phyloP scores from a whole-genome alignment of 1,140 invertebrate genomes.

The Zaprionus africanus region DNA sequence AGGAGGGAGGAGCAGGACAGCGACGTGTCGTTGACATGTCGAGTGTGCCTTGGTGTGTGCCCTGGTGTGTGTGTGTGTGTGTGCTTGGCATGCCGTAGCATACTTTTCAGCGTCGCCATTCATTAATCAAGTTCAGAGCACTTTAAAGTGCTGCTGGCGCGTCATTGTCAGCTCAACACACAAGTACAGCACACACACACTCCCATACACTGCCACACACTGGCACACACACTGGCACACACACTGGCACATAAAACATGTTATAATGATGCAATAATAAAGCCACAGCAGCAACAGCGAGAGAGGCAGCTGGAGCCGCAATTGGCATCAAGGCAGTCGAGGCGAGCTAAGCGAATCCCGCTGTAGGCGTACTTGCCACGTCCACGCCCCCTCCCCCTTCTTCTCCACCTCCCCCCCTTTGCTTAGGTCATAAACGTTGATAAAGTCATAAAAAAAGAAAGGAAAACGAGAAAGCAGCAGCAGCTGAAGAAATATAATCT shows the following conservation, averaged over 20 bases:
- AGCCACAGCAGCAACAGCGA: slow-evolving; percentile 51
- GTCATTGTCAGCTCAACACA: slow-evolving; percentile 39
- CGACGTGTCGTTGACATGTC: slow-evolving; percentile 68
- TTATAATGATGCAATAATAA: slow-evolving; percentile 82
- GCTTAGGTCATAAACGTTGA: slow-evolving; percentile 65
- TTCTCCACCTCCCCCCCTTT: neutral
- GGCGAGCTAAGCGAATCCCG: slow-evolving; percentile 53
- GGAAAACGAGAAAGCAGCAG: slow-evolving; percentile 12
- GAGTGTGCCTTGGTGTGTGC: slow-evolving; percentile 36
- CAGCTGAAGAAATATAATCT: slow-evolving; percentile 12
- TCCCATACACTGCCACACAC: no score
- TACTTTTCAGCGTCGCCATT: slow-evolving; percentile 73
- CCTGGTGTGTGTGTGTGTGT: slow-evolving; percentile 20
- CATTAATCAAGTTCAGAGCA: slow-evolving; percentile 80
- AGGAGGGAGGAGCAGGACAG: neutral
- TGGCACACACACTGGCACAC: neutral
- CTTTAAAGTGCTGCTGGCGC: slow-evolving; percentile 67
- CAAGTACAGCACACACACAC: neutral
- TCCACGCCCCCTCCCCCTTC: slow-evolving; percentile 2
- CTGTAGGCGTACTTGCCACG: slow-evolving; percentile 45
- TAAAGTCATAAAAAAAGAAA: slow-evolving; percentile 67
- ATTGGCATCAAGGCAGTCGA: slow-evolving; percentile 24
- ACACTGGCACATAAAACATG: slow-evolving; percentile 46
- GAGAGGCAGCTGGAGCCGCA: neutral
- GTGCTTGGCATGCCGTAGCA: slow-evolving; percentile 57